phyloP scores from a whole-genome alignment of 2,113 vertebrate species.

The Notechis scutatus region DNA sequence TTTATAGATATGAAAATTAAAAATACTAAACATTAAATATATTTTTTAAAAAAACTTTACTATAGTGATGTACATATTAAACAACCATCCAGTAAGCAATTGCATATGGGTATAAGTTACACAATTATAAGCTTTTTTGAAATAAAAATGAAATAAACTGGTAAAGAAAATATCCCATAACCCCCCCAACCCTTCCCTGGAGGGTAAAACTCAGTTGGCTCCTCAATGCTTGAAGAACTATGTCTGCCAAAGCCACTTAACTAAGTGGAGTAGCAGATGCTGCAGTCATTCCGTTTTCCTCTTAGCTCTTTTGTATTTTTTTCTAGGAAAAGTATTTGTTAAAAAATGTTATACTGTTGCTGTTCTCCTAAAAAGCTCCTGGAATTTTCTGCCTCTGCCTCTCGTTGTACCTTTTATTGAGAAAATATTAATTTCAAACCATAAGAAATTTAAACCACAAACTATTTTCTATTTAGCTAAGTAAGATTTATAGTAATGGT shows the following conservation, averaged over 20 bases:
- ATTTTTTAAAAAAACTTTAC: background rate
- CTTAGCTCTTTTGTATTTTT: background rate
- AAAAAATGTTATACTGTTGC: background rate
- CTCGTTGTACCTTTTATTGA: background rate
- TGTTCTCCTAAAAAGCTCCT: background rate
- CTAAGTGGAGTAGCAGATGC: constrained; percentile 3
- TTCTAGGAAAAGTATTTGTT: background rate
- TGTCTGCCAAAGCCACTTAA: background rate
- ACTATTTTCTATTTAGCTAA: background rate
- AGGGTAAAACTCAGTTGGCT: background rate
- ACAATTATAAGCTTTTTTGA: background rate
- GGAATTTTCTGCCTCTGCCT: background rate
- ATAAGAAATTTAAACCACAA: background rate
- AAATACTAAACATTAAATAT: background rate
- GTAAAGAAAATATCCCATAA: background rate
- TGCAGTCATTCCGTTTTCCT: background rate
- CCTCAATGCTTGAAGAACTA: background rate
- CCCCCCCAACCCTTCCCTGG: background rate
- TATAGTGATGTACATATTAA: background rate
- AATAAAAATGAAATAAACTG: background rate
- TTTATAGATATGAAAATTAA: background rate
- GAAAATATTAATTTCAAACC: background rate
- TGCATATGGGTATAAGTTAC: background rate
- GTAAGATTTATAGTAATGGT: background rate
- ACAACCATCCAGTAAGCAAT: background rate